Evolutionary conservation across 2,797 vertebrate species (phyloP).

Genomic region (Anas capensis): DNA sequence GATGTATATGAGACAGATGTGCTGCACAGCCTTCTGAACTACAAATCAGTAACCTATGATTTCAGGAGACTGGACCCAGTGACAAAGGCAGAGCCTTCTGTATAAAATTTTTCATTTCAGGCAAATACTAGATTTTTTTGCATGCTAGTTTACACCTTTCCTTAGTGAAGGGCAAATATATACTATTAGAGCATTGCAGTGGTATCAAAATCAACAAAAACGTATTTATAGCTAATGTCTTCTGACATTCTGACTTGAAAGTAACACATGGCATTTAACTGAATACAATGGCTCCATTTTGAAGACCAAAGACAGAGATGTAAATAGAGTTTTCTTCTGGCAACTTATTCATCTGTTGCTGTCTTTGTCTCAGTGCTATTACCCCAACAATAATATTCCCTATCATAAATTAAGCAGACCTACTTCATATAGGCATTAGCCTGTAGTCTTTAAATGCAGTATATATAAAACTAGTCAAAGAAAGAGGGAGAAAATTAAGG

Average conservation of each 20-base stretch:
- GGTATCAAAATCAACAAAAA: background rate
- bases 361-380: background rate
- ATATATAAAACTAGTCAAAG: background rate
- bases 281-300: background rate
- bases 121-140: background rate
- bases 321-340: background rate
- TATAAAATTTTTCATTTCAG: background rate
- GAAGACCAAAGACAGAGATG: background rate
- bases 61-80: background rate
- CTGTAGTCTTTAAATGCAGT: background rate
- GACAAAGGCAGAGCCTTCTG: background rate
- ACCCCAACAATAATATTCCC: background rate
- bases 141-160: background rate
- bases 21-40: background rate
- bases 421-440: background rate
- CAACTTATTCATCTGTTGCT: background rate
- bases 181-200: background rate
- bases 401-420: background rate
- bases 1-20: background rate
- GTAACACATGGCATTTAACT: background rate
- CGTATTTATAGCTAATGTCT: background rate
- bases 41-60: background rate
- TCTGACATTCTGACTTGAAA: background rate
- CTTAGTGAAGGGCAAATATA: background rate
- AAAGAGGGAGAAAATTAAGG: constrained; percentile 14